Conservation (phyloP, 1,140 invertebrate genomes). For the Subanguina moxae region DNA sequence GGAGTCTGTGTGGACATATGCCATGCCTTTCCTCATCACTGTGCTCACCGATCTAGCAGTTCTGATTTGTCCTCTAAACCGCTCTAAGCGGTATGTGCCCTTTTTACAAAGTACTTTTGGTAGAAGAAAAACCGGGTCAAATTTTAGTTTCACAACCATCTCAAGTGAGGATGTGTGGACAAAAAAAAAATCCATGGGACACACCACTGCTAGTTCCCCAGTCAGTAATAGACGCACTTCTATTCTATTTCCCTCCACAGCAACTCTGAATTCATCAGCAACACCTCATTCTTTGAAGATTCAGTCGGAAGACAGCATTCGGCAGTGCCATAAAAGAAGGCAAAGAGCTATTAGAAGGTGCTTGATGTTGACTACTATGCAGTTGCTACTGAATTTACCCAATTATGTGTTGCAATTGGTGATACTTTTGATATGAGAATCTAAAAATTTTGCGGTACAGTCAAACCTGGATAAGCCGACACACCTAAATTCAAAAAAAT, state of each 20-base stretch:
- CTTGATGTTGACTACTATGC: conserved; percentile 27
- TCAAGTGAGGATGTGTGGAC: conserved; percentile 8
- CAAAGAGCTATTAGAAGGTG: conserved; percentile 26
- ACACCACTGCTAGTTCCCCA: background rate
- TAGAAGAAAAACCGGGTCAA: background rate
- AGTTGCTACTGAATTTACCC: conserved; percentile 30
- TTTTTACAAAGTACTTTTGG: too few species aligned
- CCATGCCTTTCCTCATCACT: conserved; percentile 35
- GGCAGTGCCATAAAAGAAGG: conserved; percentile 19
- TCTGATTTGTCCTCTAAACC: conserved; percentile 16
- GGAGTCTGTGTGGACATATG: conserved; percentile 33
- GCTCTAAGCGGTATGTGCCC: conserved; percentile 34
- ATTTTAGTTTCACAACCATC: conserved; percentile 34
- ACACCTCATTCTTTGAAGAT: conserved; percentile 33
- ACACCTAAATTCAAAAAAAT: too few species aligned
- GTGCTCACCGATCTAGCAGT: conserved; percentile 34
- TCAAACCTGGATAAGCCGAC: too few species aligned
- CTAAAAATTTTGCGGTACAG: too few species aligned
- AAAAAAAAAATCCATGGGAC: background rate
- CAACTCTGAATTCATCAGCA: conserved; percentile 12
- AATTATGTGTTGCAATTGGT: conserved; percentile 33
- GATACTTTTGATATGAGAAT: background rate
- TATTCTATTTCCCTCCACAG: background rate
- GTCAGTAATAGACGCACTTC: conserved; percentile 9
- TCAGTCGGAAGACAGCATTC: conserved; percentile 29